Evolutionary conservation across 2,888 invertebrate genomes (phyloP), one percentile per base, ranked within the genome.

Genomic region (Hylaea fasciaria): DNA sequence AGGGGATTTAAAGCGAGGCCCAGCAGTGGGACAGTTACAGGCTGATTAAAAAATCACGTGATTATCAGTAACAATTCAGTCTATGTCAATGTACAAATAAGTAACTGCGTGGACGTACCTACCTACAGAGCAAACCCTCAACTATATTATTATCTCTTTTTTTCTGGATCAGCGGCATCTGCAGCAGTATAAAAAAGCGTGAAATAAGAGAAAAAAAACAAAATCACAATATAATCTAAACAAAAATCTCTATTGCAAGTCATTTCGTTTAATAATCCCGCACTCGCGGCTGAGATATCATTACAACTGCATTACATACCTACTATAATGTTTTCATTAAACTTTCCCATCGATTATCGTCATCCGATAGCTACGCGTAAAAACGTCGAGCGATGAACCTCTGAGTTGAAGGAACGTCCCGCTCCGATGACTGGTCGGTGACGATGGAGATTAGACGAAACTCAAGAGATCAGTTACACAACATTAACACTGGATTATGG

Each of bases 321-420:
- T 5, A 62, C 41, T 57, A 74, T 32, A 71, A 70, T 69, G 68
- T 81, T 86, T 82, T 86, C 83, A 74, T 82, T 64, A 68, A 62
- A 83, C 84, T 86, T 87, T 88, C 86, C 83, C 83, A 85, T 82
- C 78, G 76, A 80, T 77, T 73, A 81, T 75, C 71, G 81, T 77
- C 76, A 85, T 83, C 77, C 70, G 82, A 87, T 84, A 79, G 68
- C 66, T 41, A 69, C 65, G 71, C 63, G 81, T 83, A 85, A 86
- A 85, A 84, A 82, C 80, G n/a, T 75, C 80, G 87, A 83, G 74
- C 89, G 83, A 82, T 86, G 89, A 87, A 88, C 89, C 74, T 71
- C 70, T 72, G 78, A 83, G 89, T 89, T 91, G 89, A 91, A 90
- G 79, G 89, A 86, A 90, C 92, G 90, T 87, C 77, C 70, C 90